phyloP scores from a whole-genome alignment of 1,140 invertebrate genomes.

The Reticulitermes speratus region DNA sequence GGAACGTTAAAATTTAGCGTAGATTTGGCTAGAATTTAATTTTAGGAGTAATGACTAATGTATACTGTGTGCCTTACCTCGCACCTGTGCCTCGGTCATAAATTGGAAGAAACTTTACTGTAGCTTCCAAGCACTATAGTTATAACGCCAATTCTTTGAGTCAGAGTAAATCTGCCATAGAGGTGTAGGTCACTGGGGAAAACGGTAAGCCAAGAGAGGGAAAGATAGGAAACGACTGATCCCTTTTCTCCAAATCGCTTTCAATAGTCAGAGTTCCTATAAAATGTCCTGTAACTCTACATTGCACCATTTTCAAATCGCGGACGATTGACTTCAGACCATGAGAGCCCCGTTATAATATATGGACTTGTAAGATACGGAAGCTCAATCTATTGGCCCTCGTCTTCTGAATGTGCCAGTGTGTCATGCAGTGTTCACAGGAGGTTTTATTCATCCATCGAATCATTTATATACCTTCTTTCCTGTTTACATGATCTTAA shows the following conservation, averaged over 20 bases:
- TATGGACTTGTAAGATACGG: background rate
- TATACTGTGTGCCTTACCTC: background rate
- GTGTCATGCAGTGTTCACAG: background rate
- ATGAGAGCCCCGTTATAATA: background rate
- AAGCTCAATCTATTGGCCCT: background rate
- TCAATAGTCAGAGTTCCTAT: background rate
- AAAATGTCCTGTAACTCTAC: background rate
- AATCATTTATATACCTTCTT: background rate
- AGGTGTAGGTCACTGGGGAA: background rate
- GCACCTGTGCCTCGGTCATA: background rate
- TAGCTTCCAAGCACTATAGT: background rate
- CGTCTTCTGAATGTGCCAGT: background rate
- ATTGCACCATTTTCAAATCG: background rate
- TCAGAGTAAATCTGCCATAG: background rate
- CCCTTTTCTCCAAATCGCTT: background rate
- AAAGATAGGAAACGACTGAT: background rate
- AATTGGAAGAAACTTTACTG: background rate
- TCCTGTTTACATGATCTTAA: background rate
- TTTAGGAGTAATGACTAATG: background rate
- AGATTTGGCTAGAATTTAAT: background rate
- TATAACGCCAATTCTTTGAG: background rate
- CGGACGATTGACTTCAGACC: background rate
- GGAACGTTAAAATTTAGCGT: background rate
- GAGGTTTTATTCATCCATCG: background rate
- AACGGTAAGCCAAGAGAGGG: background rate